Conservation (phyloP, 1,140 invertebrate species). For the Formica exsecta region DNA sequence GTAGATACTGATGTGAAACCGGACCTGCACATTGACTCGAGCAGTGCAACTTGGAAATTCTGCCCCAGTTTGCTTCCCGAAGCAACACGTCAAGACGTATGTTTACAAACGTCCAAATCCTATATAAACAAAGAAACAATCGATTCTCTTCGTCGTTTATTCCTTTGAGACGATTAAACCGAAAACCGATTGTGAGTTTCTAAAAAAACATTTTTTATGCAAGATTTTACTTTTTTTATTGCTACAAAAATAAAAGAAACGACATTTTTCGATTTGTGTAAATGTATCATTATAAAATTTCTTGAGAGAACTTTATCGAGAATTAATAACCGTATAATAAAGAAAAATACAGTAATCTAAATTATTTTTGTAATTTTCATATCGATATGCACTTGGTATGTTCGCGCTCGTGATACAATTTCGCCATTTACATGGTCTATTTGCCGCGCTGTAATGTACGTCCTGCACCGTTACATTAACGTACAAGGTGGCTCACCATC, state of each 20-base stretch:
- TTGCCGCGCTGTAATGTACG: constrained; percentile 40
- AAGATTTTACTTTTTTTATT: neutral
- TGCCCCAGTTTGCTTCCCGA: constrained; percentile 35
- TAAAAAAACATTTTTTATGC: neutral
- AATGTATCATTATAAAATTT: neutral
- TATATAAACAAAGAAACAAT: neutral
- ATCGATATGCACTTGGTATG: constrained; percentile 23
- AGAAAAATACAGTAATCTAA: neutral
- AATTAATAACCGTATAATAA: constrained; percentile 7
- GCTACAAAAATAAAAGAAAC: neutral
- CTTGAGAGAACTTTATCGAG: constrained; percentile 1
- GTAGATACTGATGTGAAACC: neutral
- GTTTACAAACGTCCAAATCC: constrained; percentile 30
- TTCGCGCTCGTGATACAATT: constrained; percentile 48
- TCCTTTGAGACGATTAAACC: neutral
- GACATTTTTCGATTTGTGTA: neutral
- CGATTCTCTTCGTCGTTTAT: neutral
- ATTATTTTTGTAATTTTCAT: constrained; percentile 43
- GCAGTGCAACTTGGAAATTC: constrained; percentile 36
- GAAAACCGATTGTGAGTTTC: neutral
- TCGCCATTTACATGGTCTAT: constrained; percentile 62
- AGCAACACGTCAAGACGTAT: constrained; percentile 18
- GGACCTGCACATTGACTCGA: neutral
- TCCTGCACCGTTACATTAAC: constrained; percentile 50
- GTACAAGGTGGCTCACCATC: constrained; percentile 44